These are phyloP conservation scores for Machimus rusticus DNA, from an alignment of 2,888 invertebrate genomes.

Conservation along the genomic window DNA sequence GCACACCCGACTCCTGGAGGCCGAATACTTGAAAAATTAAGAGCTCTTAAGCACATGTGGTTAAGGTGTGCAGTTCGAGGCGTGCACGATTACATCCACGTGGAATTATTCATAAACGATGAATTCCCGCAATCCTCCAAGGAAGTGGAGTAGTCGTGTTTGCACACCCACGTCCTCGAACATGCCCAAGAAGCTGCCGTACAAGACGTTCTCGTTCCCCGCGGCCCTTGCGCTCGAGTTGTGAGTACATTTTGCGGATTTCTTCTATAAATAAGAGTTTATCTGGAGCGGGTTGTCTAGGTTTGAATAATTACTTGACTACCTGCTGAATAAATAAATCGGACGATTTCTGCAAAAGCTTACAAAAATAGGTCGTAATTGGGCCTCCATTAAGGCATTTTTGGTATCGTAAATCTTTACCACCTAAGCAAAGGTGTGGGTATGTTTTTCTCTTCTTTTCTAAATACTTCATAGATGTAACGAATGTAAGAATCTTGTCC, in stretches of 20 bases:
- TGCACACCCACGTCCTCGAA: background rate
- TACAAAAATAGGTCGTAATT: background rate
- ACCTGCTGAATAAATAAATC: background rate
- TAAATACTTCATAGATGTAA: background rate
- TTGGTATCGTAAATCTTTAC: background rate
- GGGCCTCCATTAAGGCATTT: background rate
- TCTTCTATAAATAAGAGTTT: background rate
- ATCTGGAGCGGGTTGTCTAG: background rate
- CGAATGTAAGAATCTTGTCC: background rate
- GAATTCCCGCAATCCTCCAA: background rate
- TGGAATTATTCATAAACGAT: background rate
- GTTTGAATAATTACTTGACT: background rate
- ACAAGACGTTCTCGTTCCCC: background rate
- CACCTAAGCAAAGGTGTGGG: too few species aligned
- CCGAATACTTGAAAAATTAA: background rate
- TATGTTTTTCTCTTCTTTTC: background rate
- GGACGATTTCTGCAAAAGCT: background rate
- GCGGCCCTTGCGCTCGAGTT: background rate
- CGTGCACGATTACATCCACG: background rate
- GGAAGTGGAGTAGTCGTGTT: background rate
- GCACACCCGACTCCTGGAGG: background rate
- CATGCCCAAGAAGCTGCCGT: background rate
- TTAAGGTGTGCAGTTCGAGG: background rate
- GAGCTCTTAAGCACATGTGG: background rate
- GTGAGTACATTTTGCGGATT: background rate